Base-by-base conservation (phyloP, 1,140 invertebrate genomes). In the Pteromalus puparum region DNA sequence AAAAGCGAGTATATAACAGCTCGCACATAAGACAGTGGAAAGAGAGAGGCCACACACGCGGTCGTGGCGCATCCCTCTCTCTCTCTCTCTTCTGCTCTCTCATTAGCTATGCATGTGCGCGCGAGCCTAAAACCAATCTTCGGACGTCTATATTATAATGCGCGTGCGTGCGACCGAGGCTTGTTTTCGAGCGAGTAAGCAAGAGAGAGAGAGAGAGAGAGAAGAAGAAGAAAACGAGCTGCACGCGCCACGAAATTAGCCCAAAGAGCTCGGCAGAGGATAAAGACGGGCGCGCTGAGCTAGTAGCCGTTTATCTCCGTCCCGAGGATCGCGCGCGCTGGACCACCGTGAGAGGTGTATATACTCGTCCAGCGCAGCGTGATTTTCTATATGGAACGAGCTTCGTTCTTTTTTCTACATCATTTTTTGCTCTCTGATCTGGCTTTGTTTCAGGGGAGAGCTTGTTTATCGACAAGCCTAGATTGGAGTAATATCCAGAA, bases 111-210 rank as follows among this genome's bases (percentile, higher is more conserved):
- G 90, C 91, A 92, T 91, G 87, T 85, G 26, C 78, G 72, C 67
- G 38, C 38, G 30, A 75, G 87, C 89, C 89, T 85, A 92, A 92
- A 92, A 91, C 88, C 89, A 90, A 92, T 91, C 90, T 90, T 73
- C 87, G 88, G 91, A 92, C 89, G 90, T 92, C 91, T 93, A 92
- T 92, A 93, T 93, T 91, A 92, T 91, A 92, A 92, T 91, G 88
- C 82, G 87, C 76, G 87, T 78, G 76, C 65, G 65, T 67, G 87
- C 84, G 77, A 81, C 82, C n/a, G 76, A 87, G 85, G 78, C 83
- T 85, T 24, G 83, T 87, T 83, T 73, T 76, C 21, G 21, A 81
- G 81, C 86, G 87, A 87, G 77, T 0, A 74, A 77, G 61, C 9
- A 67, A 67, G 26, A 77, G 77, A 85, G 42, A 80, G 83, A 85